phyloP scores from a whole-genome alignment of 2,113 vertebrate species.

The Craseonycteris thonglongyai region DNA sequence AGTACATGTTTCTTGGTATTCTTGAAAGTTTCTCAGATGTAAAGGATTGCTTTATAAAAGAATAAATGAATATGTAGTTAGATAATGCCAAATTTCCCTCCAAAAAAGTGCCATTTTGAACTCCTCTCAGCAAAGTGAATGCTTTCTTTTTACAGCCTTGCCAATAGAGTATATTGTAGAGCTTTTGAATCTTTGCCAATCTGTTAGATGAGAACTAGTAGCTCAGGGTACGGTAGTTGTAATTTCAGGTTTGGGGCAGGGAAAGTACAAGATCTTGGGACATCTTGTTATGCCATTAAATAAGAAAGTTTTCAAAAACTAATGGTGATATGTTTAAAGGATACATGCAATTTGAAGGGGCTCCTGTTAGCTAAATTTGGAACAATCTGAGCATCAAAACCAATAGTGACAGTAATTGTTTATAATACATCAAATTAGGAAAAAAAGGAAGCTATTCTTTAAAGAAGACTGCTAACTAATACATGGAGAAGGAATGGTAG shows the following conservation, averaged over 20 bases:
- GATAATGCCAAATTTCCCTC: neutral
- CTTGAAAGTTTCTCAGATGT: neutral
- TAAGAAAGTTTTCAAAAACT: neutral
- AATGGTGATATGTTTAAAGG: neutral
- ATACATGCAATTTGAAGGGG: neutral
- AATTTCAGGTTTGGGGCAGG: neutral
- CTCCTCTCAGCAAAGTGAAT: neutral
- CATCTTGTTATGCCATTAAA: neutral
- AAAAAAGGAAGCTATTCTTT: neutral
- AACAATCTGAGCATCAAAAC: neutral
- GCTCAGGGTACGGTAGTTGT: neutral
- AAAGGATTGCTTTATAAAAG: neutral
- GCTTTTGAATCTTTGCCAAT: neutral
- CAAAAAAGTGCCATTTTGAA: conserved; percentile 1
- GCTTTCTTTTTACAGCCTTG: neutral
- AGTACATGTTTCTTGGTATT: neutral
- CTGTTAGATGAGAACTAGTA: neutral
- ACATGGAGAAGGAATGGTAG: neutral
- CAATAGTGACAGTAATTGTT: neutral
- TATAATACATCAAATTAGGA: neutral
- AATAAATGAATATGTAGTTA: neutral
- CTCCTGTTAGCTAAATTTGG: neutral
- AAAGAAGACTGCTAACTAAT: neutral
- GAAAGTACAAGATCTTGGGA: neutral
- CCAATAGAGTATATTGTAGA: neutral